A percentile compares a stretch with the other conserved stretches of the same genome.
Conservation (phyloP, 2,888 invertebrate species). For the Mythimna pallens region DNA sequence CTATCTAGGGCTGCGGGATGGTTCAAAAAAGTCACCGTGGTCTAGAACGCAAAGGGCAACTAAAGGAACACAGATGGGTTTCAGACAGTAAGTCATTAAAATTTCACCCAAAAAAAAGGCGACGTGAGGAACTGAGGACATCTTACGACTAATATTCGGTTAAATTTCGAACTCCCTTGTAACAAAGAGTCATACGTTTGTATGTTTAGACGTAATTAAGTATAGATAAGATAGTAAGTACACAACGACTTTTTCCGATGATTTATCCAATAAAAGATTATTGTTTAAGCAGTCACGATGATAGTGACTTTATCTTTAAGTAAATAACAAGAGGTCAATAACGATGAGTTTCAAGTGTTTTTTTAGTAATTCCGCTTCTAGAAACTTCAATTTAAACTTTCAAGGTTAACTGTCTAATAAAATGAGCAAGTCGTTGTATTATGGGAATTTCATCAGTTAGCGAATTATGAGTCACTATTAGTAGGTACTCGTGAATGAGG, state of each 20-base stretch:
- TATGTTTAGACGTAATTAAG: slow-evolving; percentile 34
- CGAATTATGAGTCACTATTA: slow-evolving; percentile 35
- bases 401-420: slow-evolving; percentile 28
- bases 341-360: slow-evolving; percentile 30
- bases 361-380: slow-evolving; percentile 35
- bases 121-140: too few relatives aligned
- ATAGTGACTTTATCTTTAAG: slow-evolving; percentile 34
- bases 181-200: background rate
- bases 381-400: slow-evolving; percentile 35
- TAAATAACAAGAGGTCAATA: slow-evolving; percentile 47
- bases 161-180: slow-evolving; percentile 1
- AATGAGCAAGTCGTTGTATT: slow-evolving; percentile 31
- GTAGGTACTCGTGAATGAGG: slow-evolving; percentile 20
- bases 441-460: slow-evolving; percentile 42
- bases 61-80: too few relatives aligned
- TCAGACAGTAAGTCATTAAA: too few relatives aligned
- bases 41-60: too few relatives aligned
- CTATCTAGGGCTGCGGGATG: too few relatives aligned
- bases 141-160: background rate
- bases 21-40: too few relatives aligned
- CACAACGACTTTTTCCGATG: slow-evolving; percentile 32
- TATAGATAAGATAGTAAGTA: slow-evolving; percentile 49
- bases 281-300: slow-evolving; percentile 32
- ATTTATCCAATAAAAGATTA: slow-evolving; percentile 42
- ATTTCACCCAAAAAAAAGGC: too few relatives aligned